Evolutionary conservation across 2,797 vertebrate genomes (phyloP).

Genomic region (Sardinella longiceps): DNA sequence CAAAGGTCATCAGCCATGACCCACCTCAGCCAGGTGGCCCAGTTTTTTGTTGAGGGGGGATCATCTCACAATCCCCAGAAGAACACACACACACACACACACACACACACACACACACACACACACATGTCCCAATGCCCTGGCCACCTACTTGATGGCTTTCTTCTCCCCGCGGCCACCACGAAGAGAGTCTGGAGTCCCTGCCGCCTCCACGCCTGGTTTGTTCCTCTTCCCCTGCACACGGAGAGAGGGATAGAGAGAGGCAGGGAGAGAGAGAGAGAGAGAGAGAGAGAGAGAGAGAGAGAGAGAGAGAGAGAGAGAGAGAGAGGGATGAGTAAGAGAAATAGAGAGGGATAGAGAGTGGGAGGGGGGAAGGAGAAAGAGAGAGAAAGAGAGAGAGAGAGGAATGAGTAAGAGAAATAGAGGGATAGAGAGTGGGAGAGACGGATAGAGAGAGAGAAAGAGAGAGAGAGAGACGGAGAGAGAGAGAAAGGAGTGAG

Average conservation of each 20-base stretch:
- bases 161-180: conserved; percentile 83
- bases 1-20: background rate
- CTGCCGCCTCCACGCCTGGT: conserved; percentile 77
- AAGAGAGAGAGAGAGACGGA: no score
- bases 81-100: background rate
- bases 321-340: no score
- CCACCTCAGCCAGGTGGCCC: background rate
- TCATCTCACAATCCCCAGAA: background rate
- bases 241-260: conserved; percentile 47
- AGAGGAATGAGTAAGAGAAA: no score
- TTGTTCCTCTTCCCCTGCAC: conserved; percentile 81
- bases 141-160: conserved; percentile 83
- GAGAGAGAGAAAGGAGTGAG: no score
- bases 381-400: no score
- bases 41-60: background rate
- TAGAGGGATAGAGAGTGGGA: no score
- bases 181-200: conserved; percentile 73
- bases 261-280: background rate
- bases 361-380: no score
- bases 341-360: no score
- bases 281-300: background rate
- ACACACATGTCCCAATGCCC: conserved; percentile 23
- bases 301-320: no score
- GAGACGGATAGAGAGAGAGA: no score
- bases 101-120: conserved; percentile 9